Base-by-base conservation (phyloP, 2,888 invertebrate genomes). In the Troilus luridus region DNA sequence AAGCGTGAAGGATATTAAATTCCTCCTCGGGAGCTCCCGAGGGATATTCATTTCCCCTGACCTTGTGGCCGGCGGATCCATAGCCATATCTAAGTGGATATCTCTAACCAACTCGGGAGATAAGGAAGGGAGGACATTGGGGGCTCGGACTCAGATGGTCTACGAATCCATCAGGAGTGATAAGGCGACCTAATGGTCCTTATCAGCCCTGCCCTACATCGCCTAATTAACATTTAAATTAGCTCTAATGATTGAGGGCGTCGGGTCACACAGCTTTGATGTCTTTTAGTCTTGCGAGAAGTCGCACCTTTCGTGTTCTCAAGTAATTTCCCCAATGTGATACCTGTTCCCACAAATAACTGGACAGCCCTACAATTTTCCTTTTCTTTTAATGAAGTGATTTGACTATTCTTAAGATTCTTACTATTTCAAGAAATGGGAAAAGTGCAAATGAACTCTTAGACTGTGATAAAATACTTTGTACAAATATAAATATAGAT, bases 161-260 rank as follows among this genome's bases (percentile, higher is more conserved):
- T 56, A 85, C 21, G 85, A 85, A 85, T 85, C 85, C 85, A 85
- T 85, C 85, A 85, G n/a, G 0, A 0, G 60, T 67, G 89, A 89
- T 89, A 89, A 89, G 62, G 54, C 12, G 19, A 24, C 12, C 54
- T 89, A 89, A 89, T 89, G 89, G 17, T 27, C 89, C n/a, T 64
- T 89, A 89, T 89, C 89, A 54, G 14, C 21, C 17, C 54, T 41
- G 41, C 21, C 21, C 41, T 88, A 62, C 27, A 62, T 21, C 64
- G 21, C 21, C 27, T 89, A 89, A 89, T 89, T 89, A 89, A 62
- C 89, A 89, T 89, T 89, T 64, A 62, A 64, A 89, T 89, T 67
- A 64, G n/a, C 21, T 54, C 89, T 64, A 89, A 64, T 64, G 89
- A 89, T 89, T 89, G 64, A 89, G 14, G 64, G 64, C 62, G 56